Evolutionary conservation across 2,888 invertebrate genomes (phyloP).

Genomic region (Standfussiana lucernea): DNA sequence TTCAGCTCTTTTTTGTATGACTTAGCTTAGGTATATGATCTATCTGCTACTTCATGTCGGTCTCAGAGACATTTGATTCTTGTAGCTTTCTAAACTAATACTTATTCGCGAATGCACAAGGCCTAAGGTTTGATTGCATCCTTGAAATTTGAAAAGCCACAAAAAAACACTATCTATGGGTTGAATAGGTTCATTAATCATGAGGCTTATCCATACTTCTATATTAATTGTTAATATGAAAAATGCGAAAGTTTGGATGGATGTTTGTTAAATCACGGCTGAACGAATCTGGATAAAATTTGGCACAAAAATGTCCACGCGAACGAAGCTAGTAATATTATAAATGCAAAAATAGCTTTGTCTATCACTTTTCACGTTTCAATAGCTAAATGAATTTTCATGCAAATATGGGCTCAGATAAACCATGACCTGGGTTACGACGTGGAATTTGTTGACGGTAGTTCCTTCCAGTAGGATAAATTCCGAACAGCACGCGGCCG

Average conservation of each 20-base stretch:
- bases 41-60: neutral
- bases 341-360: neutral
- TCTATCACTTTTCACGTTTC: neutral
- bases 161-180: neutral
- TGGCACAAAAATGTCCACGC: neutral
- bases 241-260: neutral
- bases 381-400: neutral
- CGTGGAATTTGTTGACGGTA: neutral
- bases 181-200: neutral
- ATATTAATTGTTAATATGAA: neutral
- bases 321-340: neutral
- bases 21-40: neutral
- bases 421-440: conserved; percentile 4
- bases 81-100: conserved; percentile 33
- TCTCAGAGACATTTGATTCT: conserved; percentile 19
- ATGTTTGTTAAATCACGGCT: neutral
- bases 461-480: neutral
- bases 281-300: neutral
- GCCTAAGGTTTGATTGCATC: neutral
- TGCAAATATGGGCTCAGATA: neutral
- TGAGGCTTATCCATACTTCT: neutral
- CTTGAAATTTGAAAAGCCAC: neutral
- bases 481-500: neutral
- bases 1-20: neutral
- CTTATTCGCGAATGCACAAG: neutral